These are phyloP conservation scores for Habropoda laboriosa DNA, from an alignment of 1,140 invertebrate genomes.

Conservation along the genomic window DNA sequence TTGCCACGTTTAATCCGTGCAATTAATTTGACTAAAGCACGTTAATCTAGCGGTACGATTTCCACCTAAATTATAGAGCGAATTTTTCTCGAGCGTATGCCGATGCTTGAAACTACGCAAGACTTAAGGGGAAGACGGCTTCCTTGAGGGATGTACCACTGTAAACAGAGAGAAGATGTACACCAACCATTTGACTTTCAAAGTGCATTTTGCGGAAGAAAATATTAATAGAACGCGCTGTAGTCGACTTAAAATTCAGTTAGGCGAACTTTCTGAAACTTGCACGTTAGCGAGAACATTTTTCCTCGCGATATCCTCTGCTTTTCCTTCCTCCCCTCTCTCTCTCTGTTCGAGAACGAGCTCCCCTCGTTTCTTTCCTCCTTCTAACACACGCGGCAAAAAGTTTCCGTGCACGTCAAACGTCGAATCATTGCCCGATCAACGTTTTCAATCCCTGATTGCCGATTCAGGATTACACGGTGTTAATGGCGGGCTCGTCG, in stretches of 20 bases:
- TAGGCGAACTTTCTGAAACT: neutral
- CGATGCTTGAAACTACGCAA: no score
- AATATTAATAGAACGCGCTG: constrained; percentile 22
- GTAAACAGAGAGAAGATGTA: constrained; percentile 12
- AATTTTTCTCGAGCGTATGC: neutral
- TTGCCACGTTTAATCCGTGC: no score
- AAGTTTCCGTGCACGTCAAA: constrained; percentile 56
- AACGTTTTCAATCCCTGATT: constrained; percentile 59
- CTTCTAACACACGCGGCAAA: neutral
- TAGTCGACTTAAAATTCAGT: constrained; percentile 5
- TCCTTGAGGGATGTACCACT: neutral
- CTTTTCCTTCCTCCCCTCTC: neutral
- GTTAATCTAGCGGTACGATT: no score
- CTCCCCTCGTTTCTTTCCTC: neutral
- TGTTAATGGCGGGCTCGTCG: constrained; percentile 56
- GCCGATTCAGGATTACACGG: constrained; percentile 63
- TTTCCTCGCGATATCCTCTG: neutral
- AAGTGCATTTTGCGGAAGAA: constrained; percentile 3
- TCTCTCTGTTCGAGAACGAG: no score
- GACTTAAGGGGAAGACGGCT: neutral
- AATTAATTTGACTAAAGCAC: no score
- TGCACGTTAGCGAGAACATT: constrained; percentile 9
- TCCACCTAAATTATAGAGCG: no score
- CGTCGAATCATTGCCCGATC: constrained; percentile 40
- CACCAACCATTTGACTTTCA: constrained; percentile 10